Evolutionary conservation across 1,140 invertebrate species (phyloP), one percentile per base, ranked within the genome.

Genomic region (Conus betulinus): DNA sequence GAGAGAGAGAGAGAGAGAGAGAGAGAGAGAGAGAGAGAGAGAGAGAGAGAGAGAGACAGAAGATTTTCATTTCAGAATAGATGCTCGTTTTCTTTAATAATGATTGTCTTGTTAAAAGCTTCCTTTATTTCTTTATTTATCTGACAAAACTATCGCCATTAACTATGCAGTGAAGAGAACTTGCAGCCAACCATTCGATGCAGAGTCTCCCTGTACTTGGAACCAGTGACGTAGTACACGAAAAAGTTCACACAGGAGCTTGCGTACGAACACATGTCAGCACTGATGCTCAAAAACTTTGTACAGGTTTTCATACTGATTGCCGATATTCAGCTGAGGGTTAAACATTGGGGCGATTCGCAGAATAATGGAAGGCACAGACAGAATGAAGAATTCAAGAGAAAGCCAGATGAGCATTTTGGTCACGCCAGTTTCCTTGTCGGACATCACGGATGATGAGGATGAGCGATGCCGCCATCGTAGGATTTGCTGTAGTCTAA

Each of bases 371-470:
- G 23, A 13, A 13, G 82, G 82, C 15, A 84, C 15, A 20, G 51
- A 25, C 11, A 84, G 57, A 10, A 84, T 57, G 17, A 84, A 1
- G 15, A 84, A 57, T 13, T 53, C 53, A 5, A 55, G 0, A 10
- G 82, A 84, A 13, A 84, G 57, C 11, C 23, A 10, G 1, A 84
- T 57, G 52, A 84, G 82, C 82, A 84, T 84, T 57, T 57, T 84
- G 52, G 82, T 84, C 7, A 84, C 53, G n/a, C 20, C 82, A 20
- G 23, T 55, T n/a, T 84, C 82, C n/a, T 57, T 84, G n/a, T n/a
- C 52, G 5, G 82, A 57, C n/a, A 57, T 55, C 23, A 8, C 25
- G n/a, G 82, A 84, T 23, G 39, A 39, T 39, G 39, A 39, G 39
- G 57, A 6, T 23, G 55, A 25, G 6, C 5, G 52, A 25, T 57